Evolutionary conservation across 2,113 vertebrate genomes (phyloP).

Genomic region (Tympanuchus pallidicinctus): DNA sequence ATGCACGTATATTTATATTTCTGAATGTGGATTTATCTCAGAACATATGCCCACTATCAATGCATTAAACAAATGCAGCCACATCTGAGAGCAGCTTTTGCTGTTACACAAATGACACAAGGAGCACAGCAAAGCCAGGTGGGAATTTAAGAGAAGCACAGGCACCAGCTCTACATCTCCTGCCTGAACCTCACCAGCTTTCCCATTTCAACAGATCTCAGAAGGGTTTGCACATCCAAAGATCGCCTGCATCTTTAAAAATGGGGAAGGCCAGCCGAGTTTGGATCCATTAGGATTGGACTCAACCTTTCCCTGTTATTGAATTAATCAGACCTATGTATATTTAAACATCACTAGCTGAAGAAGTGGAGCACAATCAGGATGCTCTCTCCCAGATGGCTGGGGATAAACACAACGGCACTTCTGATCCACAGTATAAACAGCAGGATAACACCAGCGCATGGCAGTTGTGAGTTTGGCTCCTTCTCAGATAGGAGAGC

Average conservation of each 20-base stretch:
- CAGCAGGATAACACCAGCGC: background rate
- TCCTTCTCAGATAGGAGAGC: background rate
- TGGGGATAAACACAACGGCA: constrained; percentile 10
- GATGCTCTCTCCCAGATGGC: background rate
- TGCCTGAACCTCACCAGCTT: background rate
- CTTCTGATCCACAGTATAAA: constrained; percentile 31
- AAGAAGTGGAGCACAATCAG: background rate
- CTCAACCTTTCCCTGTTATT: background rate
- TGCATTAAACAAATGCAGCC: background rate
- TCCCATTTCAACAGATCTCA: background rate
- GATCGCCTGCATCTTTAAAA: background rate
- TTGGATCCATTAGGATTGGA: background rate
- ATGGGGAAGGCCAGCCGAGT: background rate
- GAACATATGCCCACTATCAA: background rate
- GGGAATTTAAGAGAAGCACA: background rate
- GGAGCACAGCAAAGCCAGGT: background rate
- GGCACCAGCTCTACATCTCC: background rate
- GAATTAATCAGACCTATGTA: background rate
- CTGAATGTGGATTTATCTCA: background rate
- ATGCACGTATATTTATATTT: background rate
- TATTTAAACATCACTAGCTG: constrained; percentile 30
- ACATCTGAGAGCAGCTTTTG: background rate
- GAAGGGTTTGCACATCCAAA: background rate
- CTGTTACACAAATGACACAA: background rate
- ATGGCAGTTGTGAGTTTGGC: background rate